Evolutionary conservation across 2,113 vertebrate species (phyloP), one percentile per base, ranked within the genome.

Genomic region (Halichoerus grypus): DNA sequence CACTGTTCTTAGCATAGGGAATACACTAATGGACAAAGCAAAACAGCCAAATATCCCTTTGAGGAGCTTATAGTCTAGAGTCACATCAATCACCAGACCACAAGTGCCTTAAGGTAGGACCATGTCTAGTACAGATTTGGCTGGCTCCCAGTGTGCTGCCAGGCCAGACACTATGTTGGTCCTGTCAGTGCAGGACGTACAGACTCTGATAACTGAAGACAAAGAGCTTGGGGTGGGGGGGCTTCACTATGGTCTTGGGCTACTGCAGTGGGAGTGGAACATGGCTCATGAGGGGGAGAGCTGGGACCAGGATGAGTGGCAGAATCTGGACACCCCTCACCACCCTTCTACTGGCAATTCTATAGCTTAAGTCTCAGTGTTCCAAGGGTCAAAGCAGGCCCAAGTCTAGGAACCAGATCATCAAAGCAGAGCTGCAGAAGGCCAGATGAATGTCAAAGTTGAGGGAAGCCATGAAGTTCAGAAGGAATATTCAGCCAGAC

Each of bases 1-100:
- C 53, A 79, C 15, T 69, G 42, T 89, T 92, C 42, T 85, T 86
- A 94, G 49, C 31, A 55, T 31, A 91, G 28, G 16, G 15, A n/a
- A 80, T 49, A 88, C 11, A 46, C 57, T 88, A 91, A 83, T 77
- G 61, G 82, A 65, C 53, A 92, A 88, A 94, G 51, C n/a, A 86
- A 93, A 93, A 88, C 1, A 55, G 22, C 57, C 15, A 80, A 90
- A 85, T 24, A 92, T n/a, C 31, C 22, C 49, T 91, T 67, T 36
- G 14, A 92, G 39, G n/a, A 53, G 1, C 36, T 79, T 63, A 72
- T 12, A 72, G 91, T 79, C 31, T 88, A 57, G 9, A 36, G 31
- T 71, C 39, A 92, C 33, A 14, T 83, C 22, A 39, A 15, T 71
- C 42, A 81, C 49, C 61, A 63, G 84, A 59, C 3, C 33, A 14